phyloP scores from a whole-genome alignment of 2,797 vertebrate species.

The Chrysolophus pictus region DNA sequence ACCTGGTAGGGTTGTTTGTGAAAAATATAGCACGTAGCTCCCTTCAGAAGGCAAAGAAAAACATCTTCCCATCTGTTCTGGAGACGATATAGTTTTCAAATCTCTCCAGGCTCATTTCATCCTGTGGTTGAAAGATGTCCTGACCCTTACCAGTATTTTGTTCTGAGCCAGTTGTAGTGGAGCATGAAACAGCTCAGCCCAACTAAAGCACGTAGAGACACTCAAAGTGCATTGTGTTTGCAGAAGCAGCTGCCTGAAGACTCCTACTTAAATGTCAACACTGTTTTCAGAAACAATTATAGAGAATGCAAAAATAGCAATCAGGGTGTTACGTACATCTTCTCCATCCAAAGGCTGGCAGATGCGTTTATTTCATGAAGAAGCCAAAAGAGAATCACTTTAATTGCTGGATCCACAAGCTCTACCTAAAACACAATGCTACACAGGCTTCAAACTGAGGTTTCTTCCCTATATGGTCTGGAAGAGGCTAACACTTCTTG shows the following conservation, averaged over 20 bases:
- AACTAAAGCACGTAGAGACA: neutral
- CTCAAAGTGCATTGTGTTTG: neutral
- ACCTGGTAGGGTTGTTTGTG: neutral
- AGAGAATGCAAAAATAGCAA: neutral
- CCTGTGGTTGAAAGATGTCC: neutral
- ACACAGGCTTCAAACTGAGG: neutral
- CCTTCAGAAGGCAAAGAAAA: neutral
- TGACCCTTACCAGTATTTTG: neutral
- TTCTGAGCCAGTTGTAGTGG: neutral
- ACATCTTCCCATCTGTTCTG: neutral
- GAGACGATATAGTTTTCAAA: neutral
- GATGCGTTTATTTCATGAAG: neutral
- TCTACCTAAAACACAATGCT: neutral
- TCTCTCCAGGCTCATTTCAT: neutral
- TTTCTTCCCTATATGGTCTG: neutral
- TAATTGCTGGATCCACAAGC: neutral
- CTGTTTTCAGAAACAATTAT: neutral
- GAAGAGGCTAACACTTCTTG: rapidly evolving
- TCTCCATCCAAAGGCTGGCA: neutral
- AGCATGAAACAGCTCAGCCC: neutral
- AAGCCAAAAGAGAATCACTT: neutral
- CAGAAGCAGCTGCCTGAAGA: neutral
- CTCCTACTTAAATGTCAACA: neutral
- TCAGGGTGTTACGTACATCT: neutral
- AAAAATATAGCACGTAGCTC: neutral